Base-by-base conservation (phyloP, 2,888 invertebrate genomes). In the Drosophila ezoana region DNA sequence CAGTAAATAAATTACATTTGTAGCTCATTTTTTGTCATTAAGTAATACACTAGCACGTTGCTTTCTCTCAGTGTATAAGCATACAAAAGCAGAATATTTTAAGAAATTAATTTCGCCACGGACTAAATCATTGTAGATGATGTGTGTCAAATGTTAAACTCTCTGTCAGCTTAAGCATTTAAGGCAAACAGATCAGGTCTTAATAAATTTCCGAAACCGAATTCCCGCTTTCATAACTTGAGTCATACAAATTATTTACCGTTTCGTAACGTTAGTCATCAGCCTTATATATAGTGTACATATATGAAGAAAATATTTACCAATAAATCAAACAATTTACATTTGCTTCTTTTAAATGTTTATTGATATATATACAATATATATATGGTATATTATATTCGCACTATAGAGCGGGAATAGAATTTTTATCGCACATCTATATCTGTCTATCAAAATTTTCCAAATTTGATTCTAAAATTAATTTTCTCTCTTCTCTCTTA, bases 281-380 rank as follows among this genome's bases (percentile, higher is more conserved):
- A 64, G 23, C 23, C 23, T 8, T 23, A 23, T 23, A 40, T 40
- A 16, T 40, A 16, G 40, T 40, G 16, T 40, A 10, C n/a, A 35
- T 43, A 33, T 53, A n/a, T 53, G 9, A 59, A 45, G 61, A 40
- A 14, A 56, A 59, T 72, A 72, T 77, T 62, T 62, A 53, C 28
- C 78, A 65, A 77, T 77, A 77, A 75, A 77, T 71, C 72, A 76
- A 61, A 51, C 47, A 20, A 57, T 64, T 57, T 28, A 41, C 14
- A 18, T 57, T 53, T 35, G 9, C 28, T 33, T 60, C 20, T 20
- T 48, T 35, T 60, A 48, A 13, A 13, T 41, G 41, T 60, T 57
- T 60, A 66, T 65, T 59, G 51, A 32, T 32, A 53, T 6, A 53
- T 48, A 3, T 32, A 32, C 10, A 52, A 48, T 53, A 48, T 23